phyloP scores from a whole-genome alignment of 2,113 vertebrate species.

The Pandion haliaetus region DNA sequence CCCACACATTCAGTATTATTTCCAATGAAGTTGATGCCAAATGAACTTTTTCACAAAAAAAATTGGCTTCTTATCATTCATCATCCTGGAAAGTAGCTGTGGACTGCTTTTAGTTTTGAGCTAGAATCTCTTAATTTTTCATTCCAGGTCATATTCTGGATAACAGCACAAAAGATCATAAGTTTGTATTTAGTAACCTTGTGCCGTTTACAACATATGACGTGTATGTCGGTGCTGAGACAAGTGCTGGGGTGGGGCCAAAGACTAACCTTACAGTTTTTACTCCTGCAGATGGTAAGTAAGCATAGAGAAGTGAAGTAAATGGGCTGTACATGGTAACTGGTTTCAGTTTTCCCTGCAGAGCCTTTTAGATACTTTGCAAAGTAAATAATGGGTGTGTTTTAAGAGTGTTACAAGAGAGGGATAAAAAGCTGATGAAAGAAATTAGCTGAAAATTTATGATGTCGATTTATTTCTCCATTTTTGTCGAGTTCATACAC shows the following conservation, averaged over 20 bases:
- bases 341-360: background rate
- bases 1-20: background rate
- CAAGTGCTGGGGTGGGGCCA: conserved; percentile 87
- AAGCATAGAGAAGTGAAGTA: background rate
- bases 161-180: conserved; percentile 86
- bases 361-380: background rate
- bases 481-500: background rate
- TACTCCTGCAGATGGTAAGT: conserved; percentile 88
- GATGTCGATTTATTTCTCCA: background rate
- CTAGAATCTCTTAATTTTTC: background rate
- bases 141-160: conserved; percentile 83
- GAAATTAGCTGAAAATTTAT: background rate
- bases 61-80: background rate
- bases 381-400: background rate
- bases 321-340: background rate
- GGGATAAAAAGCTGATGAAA: background rate
- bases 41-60: background rate
- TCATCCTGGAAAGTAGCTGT: background rate
- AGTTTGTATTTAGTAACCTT: conserved; percentile 81
- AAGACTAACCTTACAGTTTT: conserved; percentile 75
- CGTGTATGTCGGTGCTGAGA: conserved; percentile 80
- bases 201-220: conserved; percentile 85
- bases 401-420: background rate
- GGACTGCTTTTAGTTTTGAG: background rate
- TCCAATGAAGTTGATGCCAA: background rate